These are phyloP conservation scores for Therioaphis trifolii DNA, from an alignment of 2,888 invertebrate species.

Conservation along the genomic window DNA sequence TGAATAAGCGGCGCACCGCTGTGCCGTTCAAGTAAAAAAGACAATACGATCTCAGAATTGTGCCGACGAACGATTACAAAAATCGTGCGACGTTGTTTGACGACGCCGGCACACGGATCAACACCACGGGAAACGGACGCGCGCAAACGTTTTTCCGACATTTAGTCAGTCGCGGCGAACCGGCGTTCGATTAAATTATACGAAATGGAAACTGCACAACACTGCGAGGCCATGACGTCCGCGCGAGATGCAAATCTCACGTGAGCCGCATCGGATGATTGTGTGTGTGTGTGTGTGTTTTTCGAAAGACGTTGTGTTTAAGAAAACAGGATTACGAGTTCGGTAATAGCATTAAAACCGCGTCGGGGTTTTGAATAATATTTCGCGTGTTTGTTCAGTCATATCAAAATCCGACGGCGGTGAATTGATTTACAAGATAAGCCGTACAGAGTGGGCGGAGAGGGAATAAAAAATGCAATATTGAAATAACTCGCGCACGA, in stretches of 20 bases:
- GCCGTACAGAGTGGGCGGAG: neutral
- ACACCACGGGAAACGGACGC: too few species aligned
- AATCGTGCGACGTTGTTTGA: too few species aligned
- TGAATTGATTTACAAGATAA: slow-evolving; percentile 49
- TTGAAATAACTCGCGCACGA: neutral
- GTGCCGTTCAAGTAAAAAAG: too few species aligned
- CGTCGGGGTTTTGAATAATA: slow-evolving; percentile 14
- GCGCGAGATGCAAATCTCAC: neutral
- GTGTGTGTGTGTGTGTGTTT: neutral
- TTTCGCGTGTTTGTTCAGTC: slow-evolving; percentile 37
- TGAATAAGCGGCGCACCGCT: too few species aligned
- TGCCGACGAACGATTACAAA: too few species aligned
- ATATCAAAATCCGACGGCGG: slow-evolving; percentile 23
- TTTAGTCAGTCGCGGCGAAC: too few species aligned
- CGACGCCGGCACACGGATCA: too few species aligned
- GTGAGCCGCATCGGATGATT: neutral
- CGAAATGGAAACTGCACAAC: too few species aligned
- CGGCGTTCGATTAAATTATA: too few species aligned
- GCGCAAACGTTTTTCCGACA: too few species aligned
- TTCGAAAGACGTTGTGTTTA: slow-evolving; percentile 29
- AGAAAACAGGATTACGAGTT: slow-evolving; percentile 44
- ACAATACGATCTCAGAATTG: too few species aligned
- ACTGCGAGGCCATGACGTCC: too few species aligned
- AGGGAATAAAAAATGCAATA: neutral
- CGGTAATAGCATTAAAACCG: slow-evolving; percentile 39